Evolutionary conservation across 2,113 vertebrate species (phyloP), one percentile per base, ranked within the genome.

Genomic region (Phrynosoma platyrhinos): DNA sequence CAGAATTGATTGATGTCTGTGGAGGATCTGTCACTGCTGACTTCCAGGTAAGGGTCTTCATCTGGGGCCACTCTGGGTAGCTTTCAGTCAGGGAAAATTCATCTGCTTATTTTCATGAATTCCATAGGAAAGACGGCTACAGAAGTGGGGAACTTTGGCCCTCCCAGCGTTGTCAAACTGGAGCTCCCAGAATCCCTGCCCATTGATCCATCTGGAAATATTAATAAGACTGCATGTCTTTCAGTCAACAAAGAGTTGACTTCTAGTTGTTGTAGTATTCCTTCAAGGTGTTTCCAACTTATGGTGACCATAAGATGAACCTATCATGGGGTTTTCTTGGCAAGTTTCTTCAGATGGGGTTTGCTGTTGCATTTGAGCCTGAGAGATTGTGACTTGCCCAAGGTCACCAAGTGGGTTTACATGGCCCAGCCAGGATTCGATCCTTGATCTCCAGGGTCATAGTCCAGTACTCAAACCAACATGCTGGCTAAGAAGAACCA

Each of bases 1-100:
- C 99, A 0, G 99, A 99, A 83, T 90, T 99, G 9, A 99, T 99
- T 0, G 99, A 99, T 0, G 98, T 99, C 91, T 99, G 99, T 0
- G 98, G 98, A 0, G 99, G 99, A 36, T 99, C 99, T 0, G 99
- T 99, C 89, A 99, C 98, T 0, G 99, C 99, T 0, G 99, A 99
- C 91, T 99, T 99, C 95, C 99, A 99, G 98, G 99, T 99, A 91
- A 86, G 93, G 2, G 10, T 36, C n/a, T 0, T 0, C 7, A 2
- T 76, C 18, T 23, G 12, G 42, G 76, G 2, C 0, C 66, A 0
- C 14, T 32, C 62, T 40, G 52, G 8, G 0, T 2, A 18, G 7
- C 10, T 55, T n/a, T 0, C 9, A 5, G 47, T 18, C 7, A 9
- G 74, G 74, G 18, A 32, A 62, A 92, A 40, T 5, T 53, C 5